Evolutionary conservation across 53 echinoderm and acorn worm species (phyloP), one percentile per base, ranked within the genome.

Genomic region (Pentamera pediparva): DNA sequence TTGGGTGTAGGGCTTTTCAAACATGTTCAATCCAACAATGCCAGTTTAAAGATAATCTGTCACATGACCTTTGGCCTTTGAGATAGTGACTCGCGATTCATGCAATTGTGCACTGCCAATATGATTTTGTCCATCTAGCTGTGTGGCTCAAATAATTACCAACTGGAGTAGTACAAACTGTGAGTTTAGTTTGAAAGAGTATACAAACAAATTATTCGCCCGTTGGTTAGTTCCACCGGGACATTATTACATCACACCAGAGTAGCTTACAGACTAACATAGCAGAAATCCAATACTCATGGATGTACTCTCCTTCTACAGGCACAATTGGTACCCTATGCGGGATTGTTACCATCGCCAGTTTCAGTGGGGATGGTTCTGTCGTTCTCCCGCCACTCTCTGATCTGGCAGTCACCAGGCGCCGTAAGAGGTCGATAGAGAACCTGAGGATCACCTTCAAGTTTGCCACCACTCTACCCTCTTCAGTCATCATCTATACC

Each of bases 321-420:
- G 98, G 98, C 56, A 91, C 91, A 25, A 75, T 75, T 28, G 98
- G 98, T 10, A 57, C 69, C 26, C 78, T 84, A 30, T 96, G 98
- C 78, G 75, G 75, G 20, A 83, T 70, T 56, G 91, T 96, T 56
- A 80, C 76, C 27, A 79, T 82, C 35, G 89, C 88, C 74, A 96
- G 85, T 69, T 91, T 96, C 59, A 30, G 75, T 31, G 98, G 98
- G 7, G 65, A 54, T 50, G 76, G 78, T 39, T 79, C 82, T 31
- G 62, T 96, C 37, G 55, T 60, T 49, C 75, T 88, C 59, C 70
- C 87, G 11, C 83, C 91, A 35, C 60, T 91, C 48, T 72, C 78
- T 32, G 76, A 85, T 55, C 75, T 91, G 41, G 76, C 81, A 54
- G 31, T 53, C 5, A 64, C 28, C 39, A 70, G 74, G 33, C 56